Base-by-base conservation (phyloP, 1,140 invertebrate species). In the Meloidogyne chitwoodi region DNA sequence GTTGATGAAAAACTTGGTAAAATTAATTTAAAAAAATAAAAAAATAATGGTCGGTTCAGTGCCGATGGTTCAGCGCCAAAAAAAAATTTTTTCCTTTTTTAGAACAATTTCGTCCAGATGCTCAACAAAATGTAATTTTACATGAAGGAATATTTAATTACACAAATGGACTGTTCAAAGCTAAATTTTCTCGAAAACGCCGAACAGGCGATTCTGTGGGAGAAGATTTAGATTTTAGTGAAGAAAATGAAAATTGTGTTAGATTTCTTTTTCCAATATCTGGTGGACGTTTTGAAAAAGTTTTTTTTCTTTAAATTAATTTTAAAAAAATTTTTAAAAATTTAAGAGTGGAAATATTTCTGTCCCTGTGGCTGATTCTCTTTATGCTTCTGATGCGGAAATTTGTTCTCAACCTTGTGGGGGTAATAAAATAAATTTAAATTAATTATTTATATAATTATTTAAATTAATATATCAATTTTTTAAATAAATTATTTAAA, bases 221-320 rank as follows among this genome's bases (percentile, higher is more conserved):
- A 22, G 80, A 79, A 24, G 87, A 87, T 62, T 74, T 79, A n/a
- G 76, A 80, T 31, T 88, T 88, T 44, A 66, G 65, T 38, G 81
- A 85, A 65, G 68, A 77, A 24, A 70, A 77, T 68, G 78, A 69
- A n/a, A 67, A 84, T 34, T 88, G 87, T 75, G 80, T 83, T 62
- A 76, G 87, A 63, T 84, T 88, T 71, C 63, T 88, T 19, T 88
- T 86, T 76, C 87, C 87, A 11, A 84, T 88, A n/a, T 72, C 74
- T 26, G 87, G 88, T 27, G 88, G 88, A n/a, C 70, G 81, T 26
- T 71, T 83, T 0, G 89, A 93, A 68, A 91, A 91, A 77, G 91
- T 96, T 68, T 96, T 94, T 89, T 93, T 96, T 68, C 61, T 69
- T 92, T 0, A 93, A 93, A 85, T 34, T 8, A 24, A 56, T 2